Percentiles rank a stretch among this genome's conserved stretches.
Conservation (phyloP, 2,797 vertebrate species). For the Clarias fuscus region DNA sequence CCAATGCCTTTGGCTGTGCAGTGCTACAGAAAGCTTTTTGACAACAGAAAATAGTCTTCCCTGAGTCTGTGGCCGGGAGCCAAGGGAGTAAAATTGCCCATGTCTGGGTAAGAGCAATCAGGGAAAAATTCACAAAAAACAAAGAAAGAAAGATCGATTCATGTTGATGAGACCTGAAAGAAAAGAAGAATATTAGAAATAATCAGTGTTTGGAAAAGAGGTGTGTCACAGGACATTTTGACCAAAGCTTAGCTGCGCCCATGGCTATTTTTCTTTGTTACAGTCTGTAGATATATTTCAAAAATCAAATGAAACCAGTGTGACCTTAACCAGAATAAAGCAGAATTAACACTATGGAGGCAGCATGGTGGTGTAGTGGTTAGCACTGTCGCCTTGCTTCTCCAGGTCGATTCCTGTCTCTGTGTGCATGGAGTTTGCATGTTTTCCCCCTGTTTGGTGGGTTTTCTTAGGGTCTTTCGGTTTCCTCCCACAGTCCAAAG, state of each 20-base stretch:
- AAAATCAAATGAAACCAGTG: neutral
- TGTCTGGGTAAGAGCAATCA: neutral
- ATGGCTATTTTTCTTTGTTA: neutral
- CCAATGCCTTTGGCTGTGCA: constrained; percentile 13
- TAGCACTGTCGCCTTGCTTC: too few relatives aligned
- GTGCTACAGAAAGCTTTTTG: constrained; percentile 9
- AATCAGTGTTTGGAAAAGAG: neutral
- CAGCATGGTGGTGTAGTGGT: too few relatives aligned
- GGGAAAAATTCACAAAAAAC: too few relatives aligned
- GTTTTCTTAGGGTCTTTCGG: too few relatives aligned
- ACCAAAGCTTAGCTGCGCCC: neutral
- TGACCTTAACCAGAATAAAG: neutral
- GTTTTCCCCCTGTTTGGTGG: too few relatives aligned
- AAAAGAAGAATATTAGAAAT: neutral
- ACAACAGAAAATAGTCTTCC: constrained; percentile 16
- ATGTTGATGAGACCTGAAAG: neutral
- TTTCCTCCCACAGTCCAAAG: too few relatives aligned
- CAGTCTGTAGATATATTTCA: neutral
- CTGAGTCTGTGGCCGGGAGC: neutral
- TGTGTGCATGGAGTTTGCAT: too few relatives aligned
- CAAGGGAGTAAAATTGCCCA: constrained; percentile 5
- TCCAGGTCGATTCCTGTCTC: too few relatives aligned
- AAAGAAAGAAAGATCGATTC: neutral
- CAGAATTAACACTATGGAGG: neutral
- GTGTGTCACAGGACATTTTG: neutral